A percentile compares a stretch with the other conserved stretches of the same genome.
Conservation (phyloP, 2,797 vertebrate species). For the Chrysocyon brachyurus region DNA sequence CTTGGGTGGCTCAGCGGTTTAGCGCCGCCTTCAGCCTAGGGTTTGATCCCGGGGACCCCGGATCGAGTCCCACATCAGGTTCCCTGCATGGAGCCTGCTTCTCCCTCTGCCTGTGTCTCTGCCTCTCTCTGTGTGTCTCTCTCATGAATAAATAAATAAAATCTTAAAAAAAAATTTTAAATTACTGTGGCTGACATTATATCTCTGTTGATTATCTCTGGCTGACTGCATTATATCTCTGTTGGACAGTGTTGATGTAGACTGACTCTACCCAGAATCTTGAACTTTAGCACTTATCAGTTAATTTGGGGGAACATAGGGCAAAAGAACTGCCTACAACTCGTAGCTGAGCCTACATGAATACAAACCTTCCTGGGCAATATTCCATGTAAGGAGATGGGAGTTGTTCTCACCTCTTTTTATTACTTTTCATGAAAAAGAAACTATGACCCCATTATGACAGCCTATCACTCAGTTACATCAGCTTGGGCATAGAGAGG, state of each 20-base stretch:
- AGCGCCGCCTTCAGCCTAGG: too few relatives aligned
- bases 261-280: not conserved
- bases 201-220: rapidly evolving
- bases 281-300: not conserved
- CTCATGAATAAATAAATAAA: too few relatives aligned
- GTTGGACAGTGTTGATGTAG: not conserved
- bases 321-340: not conserved
- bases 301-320: not conserved
- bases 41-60: too few relatives aligned
- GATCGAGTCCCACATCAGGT: too few relatives aligned
- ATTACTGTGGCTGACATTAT: not conserved
- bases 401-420: not conserved
- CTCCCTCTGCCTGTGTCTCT: too few relatives aligned
- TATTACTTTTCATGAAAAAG: not conserved
- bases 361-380: not conserved
- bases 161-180: not conserved
- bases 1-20: too few relatives aligned
- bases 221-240: not conserved
- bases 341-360: not conserved
- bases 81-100: too few relatives aligned
- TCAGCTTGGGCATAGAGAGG: not conserved
- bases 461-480: not conserved
- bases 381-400: not conserved
- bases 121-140: too few relatives aligned
- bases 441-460: not conserved